A percentile compares a stretch with the other conserved stretches of the same genome.
Conservation (phyloP, 2,888 invertebrate species). For the Hyles lineata region DNA sequence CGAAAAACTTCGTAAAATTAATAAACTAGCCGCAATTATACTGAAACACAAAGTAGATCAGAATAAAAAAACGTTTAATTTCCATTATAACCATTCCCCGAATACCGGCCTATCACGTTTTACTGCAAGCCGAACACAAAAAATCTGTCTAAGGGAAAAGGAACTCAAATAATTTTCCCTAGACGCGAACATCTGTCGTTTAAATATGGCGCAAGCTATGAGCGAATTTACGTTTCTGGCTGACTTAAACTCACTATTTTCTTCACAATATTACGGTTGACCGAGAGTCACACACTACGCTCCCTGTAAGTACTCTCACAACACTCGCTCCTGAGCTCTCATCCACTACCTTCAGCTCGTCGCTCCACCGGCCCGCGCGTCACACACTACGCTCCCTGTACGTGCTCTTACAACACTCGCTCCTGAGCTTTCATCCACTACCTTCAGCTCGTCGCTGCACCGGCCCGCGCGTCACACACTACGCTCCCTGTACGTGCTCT, state of each 20-base stretch:
- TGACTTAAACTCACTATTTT: background rate
- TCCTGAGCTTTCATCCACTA: constrained; percentile 6
- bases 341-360: constrained; percentile 11
- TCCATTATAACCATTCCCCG: constrained; percentile 28
- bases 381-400: constrained; percentile 6
- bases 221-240: background rate
- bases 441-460: constrained; percentile 11
- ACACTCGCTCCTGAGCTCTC: constrained; percentile 4
- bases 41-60: background rate
- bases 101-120: constrained; percentile 38
- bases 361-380: background rate
- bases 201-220: constrained; percentile 29
- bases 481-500: constrained; percentile 11
- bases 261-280: background rate
- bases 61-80: constrained; percentile 27
- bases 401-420: constrained; percentile 1
- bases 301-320: background rate
- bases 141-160: constrained; percentile 51
- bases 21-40: background rate
- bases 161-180: constrained; percentile 59
- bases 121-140: constrained; percentile 48
- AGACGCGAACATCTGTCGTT: constrained; percentile 46
- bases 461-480: constrained; percentile 10
- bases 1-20: background rate
- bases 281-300: background rate